Base-by-base conservation (phyloP, 1,140 invertebrate species). In the Drosophila kanapiae region DNA sequence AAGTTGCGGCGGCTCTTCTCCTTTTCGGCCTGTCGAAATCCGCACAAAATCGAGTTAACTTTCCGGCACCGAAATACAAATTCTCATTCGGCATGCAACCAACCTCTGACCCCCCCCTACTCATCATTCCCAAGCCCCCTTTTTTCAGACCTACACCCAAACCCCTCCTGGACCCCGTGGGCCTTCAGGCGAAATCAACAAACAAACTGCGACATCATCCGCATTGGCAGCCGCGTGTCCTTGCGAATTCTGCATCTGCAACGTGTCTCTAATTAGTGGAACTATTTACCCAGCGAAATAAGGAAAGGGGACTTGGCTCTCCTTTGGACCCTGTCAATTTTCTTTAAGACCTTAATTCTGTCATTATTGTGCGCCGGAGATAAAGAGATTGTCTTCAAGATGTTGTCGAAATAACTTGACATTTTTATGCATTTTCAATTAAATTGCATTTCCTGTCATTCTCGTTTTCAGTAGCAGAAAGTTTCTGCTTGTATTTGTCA, bases 261-360 rank as follows among this genome's bases (percentile, higher is more conserved):
- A 51, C 70, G 67, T 72, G 54, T 74, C 70, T 74, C 70, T 74
- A 74, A 74, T 74, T 74, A 74, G 70, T 74, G 69, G 45, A 74
- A 74, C 70, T 74, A 60, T 74, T 74, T 74, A 68, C 53, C 45
- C 68, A 74, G 54, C 31, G 33, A 54, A 54, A 54, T 54, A 54
- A 54, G 51, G 35, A 54, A 35, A 37, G 23, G 48, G 48, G 27
- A 9, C 9, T 14, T 16, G 48, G 29, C 48, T 29, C 10, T 29
- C 2, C 29, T 11, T 27, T 27, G 4, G 14, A n/a, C 13, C 38
- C n/a, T 18, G 48, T 33, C 47, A 31, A 31, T 49, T 49, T 13
- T 11, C 18, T 14, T 59, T 2, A 23, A 23, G n/a, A 11, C 11
- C 33, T 38, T 48, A 31, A 33, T 48, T 37, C 31, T 27, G 65